A percentile compares a stretch with the other conserved stretches of the same genome.
phyloP scores from a whole-genome alignment of 1,140 invertebrate species.

The Drosophila tsacasi region DNA sequence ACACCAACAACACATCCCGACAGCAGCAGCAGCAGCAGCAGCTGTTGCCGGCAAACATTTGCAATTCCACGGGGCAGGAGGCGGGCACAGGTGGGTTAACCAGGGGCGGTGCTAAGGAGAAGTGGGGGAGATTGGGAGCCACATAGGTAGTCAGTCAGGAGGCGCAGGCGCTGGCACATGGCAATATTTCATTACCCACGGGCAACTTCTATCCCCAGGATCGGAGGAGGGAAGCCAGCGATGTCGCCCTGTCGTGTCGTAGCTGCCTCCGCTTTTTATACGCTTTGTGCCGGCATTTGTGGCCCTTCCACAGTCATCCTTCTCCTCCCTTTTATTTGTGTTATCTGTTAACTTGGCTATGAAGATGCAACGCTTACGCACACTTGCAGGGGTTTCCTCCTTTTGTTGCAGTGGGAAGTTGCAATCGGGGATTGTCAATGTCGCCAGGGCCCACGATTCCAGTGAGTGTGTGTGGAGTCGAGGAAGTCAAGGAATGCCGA shows the following conservation, averaged over 20 bases:
- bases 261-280: conserved; percentile 46
- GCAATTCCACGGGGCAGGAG: conserved; percentile 37
- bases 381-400: conserved; percentile 27
- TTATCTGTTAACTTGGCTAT: conserved; percentile 52
- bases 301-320: conserved; percentile 36
- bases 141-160: conserved; percentile 57
- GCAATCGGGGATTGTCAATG: conserved; percentile 42
- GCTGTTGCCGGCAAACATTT: conserved; percentile 79
- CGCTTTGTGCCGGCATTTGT: conserved; percentile 63
- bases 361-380: conserved; percentile 55
- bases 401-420: conserved; percentile 42
- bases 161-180: conserved; percentile 75
- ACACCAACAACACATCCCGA: conserved; percentile 58
- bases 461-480: not conserved
- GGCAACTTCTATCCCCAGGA: conserved; percentile 38
- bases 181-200: conserved; percentile 82
- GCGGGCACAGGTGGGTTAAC: conserved; percentile 3
- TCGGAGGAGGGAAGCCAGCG: conserved; percentile 21
- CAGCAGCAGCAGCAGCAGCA: conserved; percentile 54
- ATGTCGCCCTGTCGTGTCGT: conserved; percentile 24
- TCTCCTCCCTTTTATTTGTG: conserved; percentile 9
- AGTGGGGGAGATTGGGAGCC: conserved; percentile 13
- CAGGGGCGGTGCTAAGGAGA: not conserved
- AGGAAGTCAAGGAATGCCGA: conserved; percentile 23
- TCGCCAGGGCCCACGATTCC: conserved; percentile 28